Evolutionary conservation across 2,797 vertebrate species (phyloP), one percentile per base, ranked within the genome.

Genomic region (Takifugu rubripes): DNA sequence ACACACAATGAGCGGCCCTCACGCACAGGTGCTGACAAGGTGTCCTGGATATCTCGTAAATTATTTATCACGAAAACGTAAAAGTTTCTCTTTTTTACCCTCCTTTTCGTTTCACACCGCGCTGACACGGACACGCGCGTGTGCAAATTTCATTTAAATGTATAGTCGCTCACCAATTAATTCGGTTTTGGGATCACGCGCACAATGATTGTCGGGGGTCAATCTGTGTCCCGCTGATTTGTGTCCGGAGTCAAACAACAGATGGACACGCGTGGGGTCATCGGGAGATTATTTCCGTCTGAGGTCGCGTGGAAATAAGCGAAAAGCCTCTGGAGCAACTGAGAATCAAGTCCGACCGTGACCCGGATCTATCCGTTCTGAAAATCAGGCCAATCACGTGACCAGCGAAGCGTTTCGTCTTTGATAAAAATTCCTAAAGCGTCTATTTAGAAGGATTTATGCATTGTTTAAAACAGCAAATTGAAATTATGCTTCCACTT

Each of bases 181-280:
- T 81, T 67, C 40, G 60, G 63, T 68, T 76, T 67, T 0, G 42
- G 75, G 79, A 83, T 84, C 79, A 84, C 31, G 47, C 42, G 49
- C 25, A 27, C 50, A 64, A 67, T 66, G 78, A 66, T 57, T 53
- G 33, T 53, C 49, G 51, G 69, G 81, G 61, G 60, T 79, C 73
- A 78, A 78, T 77, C 75, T 70, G 65, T 56, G 80, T 77, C 79
- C 46, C 47, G 33, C 64, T 75, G 76, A 74, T 76, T 53, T 70
- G 40, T 62, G 77, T 75, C 81, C 79, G 66, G 71, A 82, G 66
- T 82, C 81, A 71, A 82, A 83, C 82, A 84, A 74, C 86, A 87
- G 80, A 84, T 85, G 83, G 69, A 84, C 84, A 74, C 54, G 33
- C 43, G 62, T 49, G 9, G 73, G 68, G 71, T 84, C 82, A 83